These are phyloP conservation scores for Pseudorhiza aurosa DNA, from an alignment of 30 jellyfish, hydroid and myxozoan genomes.

Conservation along the genomic window DNA sequence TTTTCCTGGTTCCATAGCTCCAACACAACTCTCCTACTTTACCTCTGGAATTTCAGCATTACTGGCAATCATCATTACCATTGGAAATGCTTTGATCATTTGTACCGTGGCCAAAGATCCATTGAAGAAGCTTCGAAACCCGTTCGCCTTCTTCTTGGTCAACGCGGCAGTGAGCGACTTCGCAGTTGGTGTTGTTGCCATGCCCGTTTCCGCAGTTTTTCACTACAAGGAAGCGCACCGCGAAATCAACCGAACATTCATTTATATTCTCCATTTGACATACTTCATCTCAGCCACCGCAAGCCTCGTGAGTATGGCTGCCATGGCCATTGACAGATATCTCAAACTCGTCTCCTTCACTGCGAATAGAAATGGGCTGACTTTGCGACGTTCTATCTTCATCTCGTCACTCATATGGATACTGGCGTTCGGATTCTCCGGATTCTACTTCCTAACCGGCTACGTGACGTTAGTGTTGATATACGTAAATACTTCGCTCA, in stretches of 20 bases:
- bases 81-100: slow-evolving; percentile 65
- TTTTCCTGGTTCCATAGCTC: slow-evolving; percentile 79
- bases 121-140: slow-evolving; percentile 80
- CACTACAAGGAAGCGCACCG: slow-evolving; percentile 81
- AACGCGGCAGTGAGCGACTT: slow-evolving; percentile 87
- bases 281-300: slow-evolving; percentile 91
- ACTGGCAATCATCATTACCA: slow-evolving; percentile 55
- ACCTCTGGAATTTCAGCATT: slow-evolving; percentile 60
- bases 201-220: slow-evolving; percentile 82
- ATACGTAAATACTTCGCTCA: slow-evolving; percentile 74
- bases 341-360: slow-evolving; percentile 65
- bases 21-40: slow-evolving; percentile 78
- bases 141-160: slow-evolving; percentile 82
- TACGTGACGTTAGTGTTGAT: slow-evolving; percentile 66
- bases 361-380: slow-evolving; percentile 51
- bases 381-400: slow-evolving; percentile 33
- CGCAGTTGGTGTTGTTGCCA: slow-evolving; percentile 74
- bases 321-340: slow-evolving; percentile 88
- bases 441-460: slow-evolving; percentile 68
- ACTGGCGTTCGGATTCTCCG: slow-evolving; percentile 63
- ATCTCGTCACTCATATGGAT: slow-evolving; percentile 75
- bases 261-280: slow-evolving; percentile 60
- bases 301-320: slow-evolving; percentile 80
- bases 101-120: slow-evolving; percentile 85
- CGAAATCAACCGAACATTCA: slow-evolving; percentile 18